phyloP scores from a whole-genome alignment of 2,888 invertebrate genomes.

The Parelbella ahira region DNA sequence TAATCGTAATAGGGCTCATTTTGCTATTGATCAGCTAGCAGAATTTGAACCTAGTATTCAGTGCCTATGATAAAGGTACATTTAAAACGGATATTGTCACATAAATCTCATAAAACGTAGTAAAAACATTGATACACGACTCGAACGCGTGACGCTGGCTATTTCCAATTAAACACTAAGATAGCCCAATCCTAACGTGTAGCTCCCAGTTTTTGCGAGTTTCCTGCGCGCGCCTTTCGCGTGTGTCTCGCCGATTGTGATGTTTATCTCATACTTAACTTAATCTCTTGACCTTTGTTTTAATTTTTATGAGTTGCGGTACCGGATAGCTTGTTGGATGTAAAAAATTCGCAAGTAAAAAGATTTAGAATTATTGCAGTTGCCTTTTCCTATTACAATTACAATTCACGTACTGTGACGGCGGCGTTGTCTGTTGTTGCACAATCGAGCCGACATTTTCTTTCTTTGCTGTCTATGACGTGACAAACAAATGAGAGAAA shows the following conservation, averaged over 20 bases:
- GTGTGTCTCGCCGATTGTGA: slow-evolving; percentile 20
- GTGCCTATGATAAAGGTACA: slow-evolving; percentile 6
- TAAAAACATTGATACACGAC: slow-evolving; percentile 17
- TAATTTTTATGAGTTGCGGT: slow-evolving; percentile 7
- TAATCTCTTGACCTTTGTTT: slow-evolving; percentile 16
- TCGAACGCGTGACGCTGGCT: not conserved
- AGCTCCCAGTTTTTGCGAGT: slow-evolving; percentile 14
- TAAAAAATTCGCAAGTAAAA: slow-evolving; percentile 6
- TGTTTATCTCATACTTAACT: slow-evolving; percentile 13
- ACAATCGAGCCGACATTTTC: too few species aligned
- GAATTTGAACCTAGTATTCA: slow-evolving; percentile 12
- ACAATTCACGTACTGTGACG: slow-evolving; percentile 12
- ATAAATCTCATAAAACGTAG: slow-evolving; percentile 11
- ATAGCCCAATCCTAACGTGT: slow-evolving; percentile 16
- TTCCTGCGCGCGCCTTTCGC: slow-evolving; percentile 16
- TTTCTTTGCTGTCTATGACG: too few species aligned
- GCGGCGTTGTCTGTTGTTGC: too few species aligned
- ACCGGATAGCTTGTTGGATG: not conserved
- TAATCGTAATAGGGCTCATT: not conserved
- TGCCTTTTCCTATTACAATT: not conserved
- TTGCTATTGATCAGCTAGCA: not conserved
- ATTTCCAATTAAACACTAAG: slow-evolving; percentile 13
- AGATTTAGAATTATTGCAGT: slow-evolving; percentile 4
- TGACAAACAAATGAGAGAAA: too few species aligned
- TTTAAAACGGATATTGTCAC: slow-evolving; percentile 20